Base-by-base conservation (phyloP, 2,113 vertebrate genomes). In the Acanthochromis polyacanthus region DNA sequence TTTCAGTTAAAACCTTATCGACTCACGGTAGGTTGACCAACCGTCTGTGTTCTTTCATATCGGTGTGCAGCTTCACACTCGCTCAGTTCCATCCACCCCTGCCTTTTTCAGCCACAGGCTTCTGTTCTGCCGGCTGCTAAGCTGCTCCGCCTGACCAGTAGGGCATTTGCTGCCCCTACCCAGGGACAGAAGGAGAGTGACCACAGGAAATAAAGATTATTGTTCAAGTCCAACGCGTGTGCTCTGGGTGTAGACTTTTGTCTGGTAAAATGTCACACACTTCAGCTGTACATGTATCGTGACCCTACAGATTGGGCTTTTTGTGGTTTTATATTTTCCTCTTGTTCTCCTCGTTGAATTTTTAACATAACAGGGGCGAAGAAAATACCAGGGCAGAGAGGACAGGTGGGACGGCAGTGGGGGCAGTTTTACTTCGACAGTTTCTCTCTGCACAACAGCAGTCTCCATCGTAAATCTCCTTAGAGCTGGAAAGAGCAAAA, bases 241-340 rank as follows among this genome's bases (percentile, higher is more conserved):
- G 45, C 38, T 63, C 45, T 0, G 8, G 4, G 63, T 69, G 62
- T 81, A 32, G 4, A 53, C 78, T 81, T 79, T 86, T 82, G 73
- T 89, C 75, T 72, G 66, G 30, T 56, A 43, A 83, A 90, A 88
- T 89, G 83, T 85, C 79, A 84, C 58, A 56, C 10, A 14, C 53
- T 62, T 43, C 25, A 57, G 20, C 61, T 20, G 52, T 22, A 53
- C 46, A 20, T 65, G 25, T 58, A 51, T 76, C 10, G 2, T 46
- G 65, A 64, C 68, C 77, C 69, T 23, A 15, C 56, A 63, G 32
- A 59, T 77, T 43, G 53, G 28, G 7, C 40, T 56, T 80, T 43
- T 10, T 60, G 4, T 22, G 36, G 4, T 50, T 36, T 48, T 19
- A 19, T 62, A 71, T 55, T 46, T 50, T 36, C 1, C 22, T 50